Base-by-base conservation (phyloP, 1,140 invertebrate genomes). In the Manduca sexta region DNA sequence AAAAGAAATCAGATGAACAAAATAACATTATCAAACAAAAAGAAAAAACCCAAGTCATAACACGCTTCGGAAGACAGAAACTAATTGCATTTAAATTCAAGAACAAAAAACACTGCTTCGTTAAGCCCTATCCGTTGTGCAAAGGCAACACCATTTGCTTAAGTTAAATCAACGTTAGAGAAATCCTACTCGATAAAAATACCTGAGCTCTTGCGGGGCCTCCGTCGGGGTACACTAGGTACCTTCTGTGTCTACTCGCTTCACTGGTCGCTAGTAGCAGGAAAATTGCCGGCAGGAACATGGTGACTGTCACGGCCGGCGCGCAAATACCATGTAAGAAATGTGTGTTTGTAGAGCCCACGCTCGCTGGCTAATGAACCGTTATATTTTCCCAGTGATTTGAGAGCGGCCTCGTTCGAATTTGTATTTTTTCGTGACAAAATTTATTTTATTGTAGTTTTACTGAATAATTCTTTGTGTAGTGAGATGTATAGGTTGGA, bases 131-230 rank as follows among this genome's bases (percentile, higher is more conserved):
- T 67, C 63, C 65, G 46, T 60, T 69, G 65, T 55, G 70, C 57
- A 69, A 78, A 75, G 70, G 65, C 75, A 78, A 81, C 74, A 78
- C 72, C 73, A 80, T 80, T 78, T 74, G 58, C 75, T 73, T 73
- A 74, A 83, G 64, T 74, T 69, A 68, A 74, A 72, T 79, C 69
- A 68, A 62, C 56, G 60, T 52, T 65, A 64, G 63, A 67, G 70
- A 73, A 73, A 71, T 73, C 47, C 52, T 57, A 54, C 50, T 53
- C 40, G 49, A 53, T 60, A 60, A 29, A 35, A 18, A 35, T 78
- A 87, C 86, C 84, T 87, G 84, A 18, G 84, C 68, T 58, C 84
- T 61, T 3, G 84, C 84, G 2, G 84, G 86, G 4, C 84, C 86
- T 45, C 84, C 86, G 53, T 86, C 74, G 0, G 86, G 86, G 40